Conservation (phyloP, 2,797 vertebrate genomes). For the Poecile montanus region DNA sequence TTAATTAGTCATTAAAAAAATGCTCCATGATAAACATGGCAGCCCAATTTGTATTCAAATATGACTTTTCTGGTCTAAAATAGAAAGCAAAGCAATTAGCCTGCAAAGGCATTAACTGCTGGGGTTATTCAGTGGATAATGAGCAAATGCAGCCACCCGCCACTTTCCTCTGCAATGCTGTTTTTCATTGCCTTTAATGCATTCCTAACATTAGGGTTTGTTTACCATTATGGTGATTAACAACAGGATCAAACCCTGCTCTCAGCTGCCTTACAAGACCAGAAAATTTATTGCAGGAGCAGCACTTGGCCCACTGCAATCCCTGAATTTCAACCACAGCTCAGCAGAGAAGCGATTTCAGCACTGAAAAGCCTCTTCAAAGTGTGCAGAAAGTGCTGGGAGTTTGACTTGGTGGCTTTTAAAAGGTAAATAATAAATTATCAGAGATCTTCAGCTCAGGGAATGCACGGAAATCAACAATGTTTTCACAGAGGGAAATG, state of each 20-base stretch:
- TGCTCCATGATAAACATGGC: neutral
- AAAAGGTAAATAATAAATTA: neutral
- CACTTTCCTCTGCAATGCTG: slow-evolving; percentile 14
- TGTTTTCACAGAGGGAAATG: neutral
- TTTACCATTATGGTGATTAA: slow-evolving; percentile 60
- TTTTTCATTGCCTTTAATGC: slow-evolving; percentile 50
- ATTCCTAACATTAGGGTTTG: slow-evolving; percentile 36
- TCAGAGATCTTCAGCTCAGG: neutral
- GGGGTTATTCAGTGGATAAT: slow-evolving; percentile 47
- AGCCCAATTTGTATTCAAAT: slow-evolving; percentile 70
- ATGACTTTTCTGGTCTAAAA: slow-evolving; percentile 55
- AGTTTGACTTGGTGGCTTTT: neutral
- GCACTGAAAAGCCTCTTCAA: neutral
- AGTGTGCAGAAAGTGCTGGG: neutral
- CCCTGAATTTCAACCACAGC: neutral
- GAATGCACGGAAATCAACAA: neutral
- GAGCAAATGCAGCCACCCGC: slow-evolving; percentile 45
- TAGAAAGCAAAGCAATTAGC: slow-evolving; percentile 67
- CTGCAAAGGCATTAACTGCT: slow-evolving; percentile 63
- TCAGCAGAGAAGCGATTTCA: neutral
- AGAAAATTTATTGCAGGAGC: neutral
- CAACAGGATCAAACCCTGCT: neutral
- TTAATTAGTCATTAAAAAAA: slow-evolving; percentile 54
- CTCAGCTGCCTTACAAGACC: neutral
- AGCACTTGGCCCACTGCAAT: neutral